Conservation (phyloP, 2,797 vertebrate genomes). For the Miichthys miiuy region DNA sequence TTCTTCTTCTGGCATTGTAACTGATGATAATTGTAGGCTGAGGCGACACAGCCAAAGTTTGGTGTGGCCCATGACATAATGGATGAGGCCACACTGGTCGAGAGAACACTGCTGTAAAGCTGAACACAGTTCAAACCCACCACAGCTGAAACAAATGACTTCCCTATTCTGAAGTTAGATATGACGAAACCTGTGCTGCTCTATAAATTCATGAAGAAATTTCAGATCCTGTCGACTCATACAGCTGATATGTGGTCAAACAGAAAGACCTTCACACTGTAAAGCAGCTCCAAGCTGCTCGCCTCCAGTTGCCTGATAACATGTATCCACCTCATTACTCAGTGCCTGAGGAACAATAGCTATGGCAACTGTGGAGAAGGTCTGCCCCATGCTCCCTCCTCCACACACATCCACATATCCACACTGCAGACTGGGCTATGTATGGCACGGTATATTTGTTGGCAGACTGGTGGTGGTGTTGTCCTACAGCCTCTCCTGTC, state of each 20-base stretch:
- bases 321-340: conserved; percentile 8
- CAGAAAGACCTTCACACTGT: background rate
- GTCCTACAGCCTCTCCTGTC: conserved; percentile 29
- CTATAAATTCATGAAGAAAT: background rate
- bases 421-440: conserved; percentile 4
- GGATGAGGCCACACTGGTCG: background rate
- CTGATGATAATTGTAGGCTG: background rate
- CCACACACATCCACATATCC: background rate
- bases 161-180: conserved; percentile 1
- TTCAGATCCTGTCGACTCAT: background rate
- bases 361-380: conserved; percentile 19
- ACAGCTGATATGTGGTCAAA: background rate
- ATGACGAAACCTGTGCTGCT: conserved; percentile 15
- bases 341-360: conserved; percentile 14
- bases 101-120: background rate
- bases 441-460: conserved; percentile 30
- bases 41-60: too few relatives aligned
- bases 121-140: background rate
- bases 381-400: background rate
- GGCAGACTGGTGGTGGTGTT: conserved; percentile 24
- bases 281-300: background rate
- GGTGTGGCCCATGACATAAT: background rate
- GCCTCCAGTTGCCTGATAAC: conserved; percentile 37
- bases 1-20: too few relatives aligned
- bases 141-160: background rate